A percentile compares a stretch with the other conserved stretches of the same genome.
These are phyloP conservation scores for Cheilosia grossa DNA, from an alignment of 2,888 invertebrate genomes.

Conservation along the genomic window DNA sequence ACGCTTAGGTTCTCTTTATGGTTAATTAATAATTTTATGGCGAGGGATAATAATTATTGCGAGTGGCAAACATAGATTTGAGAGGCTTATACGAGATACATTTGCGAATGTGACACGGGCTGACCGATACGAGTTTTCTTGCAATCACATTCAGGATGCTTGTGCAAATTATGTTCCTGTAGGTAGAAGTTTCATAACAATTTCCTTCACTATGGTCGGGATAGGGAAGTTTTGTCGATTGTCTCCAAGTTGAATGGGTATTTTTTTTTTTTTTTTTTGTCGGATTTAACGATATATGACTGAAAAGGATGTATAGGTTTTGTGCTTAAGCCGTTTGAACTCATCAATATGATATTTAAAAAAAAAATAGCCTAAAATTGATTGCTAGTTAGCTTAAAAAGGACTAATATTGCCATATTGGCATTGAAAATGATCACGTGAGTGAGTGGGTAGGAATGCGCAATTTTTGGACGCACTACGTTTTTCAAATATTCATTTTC, in stretches of 20 bases:
- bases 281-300: too few relatives aligned
- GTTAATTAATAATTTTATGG: slow-evolving; percentile 66
- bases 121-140: neutral
- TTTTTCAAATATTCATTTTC: too few relatives aligned
- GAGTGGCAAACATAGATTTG: slow-evolving; percentile 6
- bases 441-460: too few relatives aligned
- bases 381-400: too few relatives aligned
- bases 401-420: too few relatives aligned
- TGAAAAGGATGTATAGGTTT: too few relatives aligned
- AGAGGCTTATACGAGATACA: slow-evolving; percentile 24
- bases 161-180: slow-evolving; percentile 34
- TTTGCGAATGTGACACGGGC: neutral
- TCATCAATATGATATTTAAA: too few relatives aligned
- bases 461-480: too few relatives aligned
- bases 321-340: too few relatives aligned
- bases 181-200: slow-evolving; percentile 12
- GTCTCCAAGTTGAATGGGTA: neutral
- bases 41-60: slow-evolving; percentile 28
- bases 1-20: slow-evolving; percentile 19
- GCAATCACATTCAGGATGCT: slow-evolving; percentile 5
- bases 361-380: too few relatives aligned
- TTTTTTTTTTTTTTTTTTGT: too few relatives aligned
- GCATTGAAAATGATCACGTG: too few relatives aligned
- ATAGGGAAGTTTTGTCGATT: neutral
- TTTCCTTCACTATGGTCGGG: slow-evolving; percentile 19